Conservation (phyloP, 1,140 invertebrate species). For the Cepaea nemoralis region DNA sequence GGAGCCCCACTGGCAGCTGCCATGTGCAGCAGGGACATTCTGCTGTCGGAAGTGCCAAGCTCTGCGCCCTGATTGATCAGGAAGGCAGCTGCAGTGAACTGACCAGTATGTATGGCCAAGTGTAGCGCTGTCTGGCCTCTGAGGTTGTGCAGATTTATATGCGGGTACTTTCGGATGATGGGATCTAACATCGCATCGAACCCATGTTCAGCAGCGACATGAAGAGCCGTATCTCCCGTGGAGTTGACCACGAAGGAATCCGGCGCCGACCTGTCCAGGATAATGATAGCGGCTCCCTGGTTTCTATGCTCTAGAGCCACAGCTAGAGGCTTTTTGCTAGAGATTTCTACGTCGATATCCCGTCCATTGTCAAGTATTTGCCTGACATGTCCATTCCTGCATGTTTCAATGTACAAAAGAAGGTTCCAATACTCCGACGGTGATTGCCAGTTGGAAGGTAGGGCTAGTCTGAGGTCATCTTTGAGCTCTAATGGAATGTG, state of each 20-base stretch:
- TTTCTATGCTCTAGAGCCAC: slow-evolving; percentile 11
- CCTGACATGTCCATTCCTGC: not conserved
- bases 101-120: not conserved
- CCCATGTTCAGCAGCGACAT: slow-evolving; percentile 18
- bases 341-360: not conserved
- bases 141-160: not conserved
- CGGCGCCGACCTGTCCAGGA: not conserved
- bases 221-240: slow-evolving; percentile 6
- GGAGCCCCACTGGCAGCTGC: slow-evolving; percentile 2
- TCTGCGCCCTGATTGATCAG: not conserved
- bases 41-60: no score
- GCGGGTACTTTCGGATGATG: not conserved
- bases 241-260: not conserved
- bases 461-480: slow-evolving; percentile 7
- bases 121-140: not conserved
- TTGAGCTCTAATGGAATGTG: slow-evolving; percentile 5
- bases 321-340: slow-evolving; percentile 17
- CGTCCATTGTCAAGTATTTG: not conserved
- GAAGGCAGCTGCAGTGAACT: slow-evolving; percentile 2
- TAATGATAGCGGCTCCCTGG: not conserved
- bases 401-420: not conserved
- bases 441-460: not conserved
- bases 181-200: not conserved
- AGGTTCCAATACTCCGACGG: not conserved
- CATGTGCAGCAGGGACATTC: slow-evolving; percentile 19